Evolutionary conservation across 2,113 vertebrate species (phyloP), one percentile per base, ranked within the genome.

Genomic region (Percina caprodes): DNA sequence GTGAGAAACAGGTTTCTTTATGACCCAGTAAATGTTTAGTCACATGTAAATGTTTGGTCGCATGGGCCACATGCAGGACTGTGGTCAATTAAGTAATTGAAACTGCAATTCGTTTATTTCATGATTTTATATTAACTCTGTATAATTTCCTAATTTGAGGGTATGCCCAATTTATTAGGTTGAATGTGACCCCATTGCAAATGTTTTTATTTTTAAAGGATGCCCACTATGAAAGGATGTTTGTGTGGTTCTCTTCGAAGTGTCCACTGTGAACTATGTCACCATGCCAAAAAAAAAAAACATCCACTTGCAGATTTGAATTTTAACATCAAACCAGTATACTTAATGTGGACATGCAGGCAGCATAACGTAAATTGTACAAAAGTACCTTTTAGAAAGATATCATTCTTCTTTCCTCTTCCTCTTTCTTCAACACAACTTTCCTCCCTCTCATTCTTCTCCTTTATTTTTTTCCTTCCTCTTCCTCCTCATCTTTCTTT

Each of bases 141-240:
- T n/a, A 52, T 81, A 65, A 83, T 80, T 83, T 85, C 33, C 62
- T 63, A 89, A 78, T 80, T 66, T 72, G 39, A 30, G 42, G 51
- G 23, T 48, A 61, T 88, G 83, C 76, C 12, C 12, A 79, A 13
- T 9, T 60, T 33, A 82, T 81, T 80, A 77, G 23, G 45, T 42
- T 62, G 39, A 49, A 79, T 71, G 52, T 82, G 78, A 77, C 72
- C 80, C 59, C 45, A 26, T 2, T 9, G 49, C 5, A 49, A 4
- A 56, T 67, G 6, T 45, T 55, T 69, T 4, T 19, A 58, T 26
- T 67, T 49, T 46, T 26, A 19, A 66, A 23, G 5, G 45, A 59
- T 2, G 6, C 16, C 18, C 39, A 45, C 61, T 45, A 1, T 33
- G 61, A 23, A 42, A 45, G 6, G 30, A n/a, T 54, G 35, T 54